A percentile compares a stretch with the other conserved stretches of the same genome.
Evolutionary conservation across 2,113 vertebrate species (phyloP).

Genomic region (Sterrhoptilus dennistouni): DNA sequence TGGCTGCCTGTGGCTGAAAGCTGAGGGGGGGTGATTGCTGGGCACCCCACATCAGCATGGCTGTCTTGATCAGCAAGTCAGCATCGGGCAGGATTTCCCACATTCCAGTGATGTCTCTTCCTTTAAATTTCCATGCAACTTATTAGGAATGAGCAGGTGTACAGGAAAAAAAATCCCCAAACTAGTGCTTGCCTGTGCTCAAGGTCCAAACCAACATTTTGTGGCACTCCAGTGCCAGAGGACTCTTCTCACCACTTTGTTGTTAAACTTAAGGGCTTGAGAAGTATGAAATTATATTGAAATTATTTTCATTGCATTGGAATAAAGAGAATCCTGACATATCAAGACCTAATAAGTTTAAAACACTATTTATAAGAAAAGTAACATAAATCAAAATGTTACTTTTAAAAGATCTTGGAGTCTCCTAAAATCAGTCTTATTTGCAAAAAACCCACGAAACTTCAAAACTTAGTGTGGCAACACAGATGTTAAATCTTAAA

Average conservation of each 20-base stretch:
- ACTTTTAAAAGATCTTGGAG: neutral
- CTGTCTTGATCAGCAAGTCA: neutral
- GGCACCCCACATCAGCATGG: neutral
- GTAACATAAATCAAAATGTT: neutral
- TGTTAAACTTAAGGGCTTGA: neutral
- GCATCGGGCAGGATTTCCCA: neutral
- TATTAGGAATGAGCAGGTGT: neutral
- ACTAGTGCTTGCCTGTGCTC: neutral
- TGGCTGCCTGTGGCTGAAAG: neutral
- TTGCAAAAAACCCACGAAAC: neutral
- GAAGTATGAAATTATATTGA: neutral
- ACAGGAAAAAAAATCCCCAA: too few species aligned
- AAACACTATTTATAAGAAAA: neutral
- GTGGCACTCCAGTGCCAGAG: neutral
- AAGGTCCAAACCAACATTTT: neutral
- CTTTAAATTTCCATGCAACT: neutral
- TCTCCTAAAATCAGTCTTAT: neutral
- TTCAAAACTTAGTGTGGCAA: neutral
- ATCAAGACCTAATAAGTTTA: neutral
- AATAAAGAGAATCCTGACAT: neutral
- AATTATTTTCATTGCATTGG: neutral
- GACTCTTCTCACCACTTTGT: neutral
- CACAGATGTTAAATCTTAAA: constrained; percentile 10
- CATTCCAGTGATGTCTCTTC: rapidly evolving
- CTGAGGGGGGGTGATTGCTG: neutral